Evolutionary conservation across 2,113 vertebrate species (phyloP).

Genomic region (Alligator mississippiensis): DNA sequence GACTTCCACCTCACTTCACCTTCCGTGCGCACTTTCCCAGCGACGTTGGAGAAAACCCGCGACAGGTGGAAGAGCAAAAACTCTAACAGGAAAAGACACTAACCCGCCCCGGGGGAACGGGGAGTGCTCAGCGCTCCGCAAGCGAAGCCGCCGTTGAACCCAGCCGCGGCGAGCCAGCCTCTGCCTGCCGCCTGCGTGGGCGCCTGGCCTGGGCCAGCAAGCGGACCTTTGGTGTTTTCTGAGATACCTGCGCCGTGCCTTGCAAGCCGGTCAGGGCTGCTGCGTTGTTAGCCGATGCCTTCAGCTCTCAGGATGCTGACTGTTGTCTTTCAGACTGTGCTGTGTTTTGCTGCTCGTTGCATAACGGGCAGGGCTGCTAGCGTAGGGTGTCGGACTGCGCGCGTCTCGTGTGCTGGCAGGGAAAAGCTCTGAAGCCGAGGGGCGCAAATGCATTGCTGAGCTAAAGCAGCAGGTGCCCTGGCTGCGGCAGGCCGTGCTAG

Average conservation of each 20-base stretch:
- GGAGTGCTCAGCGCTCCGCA: background rate
- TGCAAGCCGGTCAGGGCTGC: rapidly evolving
- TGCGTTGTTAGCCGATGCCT: rapidly evolving
- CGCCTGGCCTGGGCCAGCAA: background rate
- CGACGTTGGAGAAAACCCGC: rapidly evolving
- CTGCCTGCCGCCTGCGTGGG: background rate
- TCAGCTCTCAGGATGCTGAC: background rate
- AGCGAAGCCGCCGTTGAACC: background rate
- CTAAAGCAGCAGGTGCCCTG: background rate
- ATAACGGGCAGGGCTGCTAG: background rate
- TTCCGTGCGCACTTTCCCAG: background rate
- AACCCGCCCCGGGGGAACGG: rapidly evolving
- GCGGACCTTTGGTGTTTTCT: rapidly evolving
- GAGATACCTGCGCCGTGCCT: background rate
- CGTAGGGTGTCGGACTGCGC: rapidly evolving
- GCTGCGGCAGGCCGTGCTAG: rapidly evolving
- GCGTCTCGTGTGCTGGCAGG: background rate
- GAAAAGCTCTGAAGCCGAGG: background rate
- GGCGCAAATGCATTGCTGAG: too few relatives aligned
- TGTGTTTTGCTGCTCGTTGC: conserved; percentile 43
- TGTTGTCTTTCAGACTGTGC: background rate
- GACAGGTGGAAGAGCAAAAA: background rate
- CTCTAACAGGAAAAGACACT: background rate
- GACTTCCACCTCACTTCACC: background rate
- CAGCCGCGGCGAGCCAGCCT: background rate